Percentiles rank a stretch among this genome's conserved stretches.
These are phyloP conservation scores for Oligia strigilis DNA, from an alignment of 2,888 invertebrate species.

Conservation along the genomic window DNA sequence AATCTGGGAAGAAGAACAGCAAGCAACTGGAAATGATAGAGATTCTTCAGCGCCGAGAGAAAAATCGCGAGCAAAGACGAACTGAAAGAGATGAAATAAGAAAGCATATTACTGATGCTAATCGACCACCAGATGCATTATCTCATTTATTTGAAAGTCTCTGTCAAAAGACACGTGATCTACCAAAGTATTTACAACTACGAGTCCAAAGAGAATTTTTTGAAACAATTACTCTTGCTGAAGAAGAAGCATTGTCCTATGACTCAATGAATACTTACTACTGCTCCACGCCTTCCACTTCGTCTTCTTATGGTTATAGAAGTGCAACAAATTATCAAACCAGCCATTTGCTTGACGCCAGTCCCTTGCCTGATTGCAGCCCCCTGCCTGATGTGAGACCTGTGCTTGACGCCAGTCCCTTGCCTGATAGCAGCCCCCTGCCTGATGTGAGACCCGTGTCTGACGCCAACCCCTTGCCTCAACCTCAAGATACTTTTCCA, in stretches of 20 bases:
- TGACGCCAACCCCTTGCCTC: slow-evolving; percentile 40
- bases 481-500: slow-evolving; percentile 44
- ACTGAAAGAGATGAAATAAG: slow-evolving; percentile 38
- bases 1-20: slow-evolving; percentile 42
- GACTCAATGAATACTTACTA: slow-evolving; percentile 44
- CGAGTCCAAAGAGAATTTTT: slow-evolving; percentile 72
- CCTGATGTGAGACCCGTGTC: slow-evolving; percentile 32
- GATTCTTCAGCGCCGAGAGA: slow-evolving; percentile 39
- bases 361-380: background rate
- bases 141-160: slow-evolving; percentile 67
- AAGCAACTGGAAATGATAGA: slow-evolving; percentile 35
- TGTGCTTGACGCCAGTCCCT: slow-evolving; percentile 23
- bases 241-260: slow-evolving; percentile 63
- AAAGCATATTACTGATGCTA: slow-evolving; percentile 39
- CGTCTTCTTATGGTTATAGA: slow-evolving; percentile 34
- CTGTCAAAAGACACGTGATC: slow-evolving; percentile 67
- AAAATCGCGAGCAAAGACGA: slow-evolving; percentile 47
- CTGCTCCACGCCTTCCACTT: slow-evolving; percentile 33
- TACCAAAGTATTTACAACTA: slow-evolving; percentile 69
- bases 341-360: slow-evolving; percentile 17
- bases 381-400: too few species aligned
- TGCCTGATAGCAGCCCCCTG: slow-evolving; percentile 30
- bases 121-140: slow-evolving; percentile 60
- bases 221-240: slow-evolving; percentile 62
- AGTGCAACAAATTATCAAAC: slow-evolving; percentile 32